Base-by-base conservation (phyloP, 2,888 invertebrate genomes). In the Podabrus alpinus region DNA sequence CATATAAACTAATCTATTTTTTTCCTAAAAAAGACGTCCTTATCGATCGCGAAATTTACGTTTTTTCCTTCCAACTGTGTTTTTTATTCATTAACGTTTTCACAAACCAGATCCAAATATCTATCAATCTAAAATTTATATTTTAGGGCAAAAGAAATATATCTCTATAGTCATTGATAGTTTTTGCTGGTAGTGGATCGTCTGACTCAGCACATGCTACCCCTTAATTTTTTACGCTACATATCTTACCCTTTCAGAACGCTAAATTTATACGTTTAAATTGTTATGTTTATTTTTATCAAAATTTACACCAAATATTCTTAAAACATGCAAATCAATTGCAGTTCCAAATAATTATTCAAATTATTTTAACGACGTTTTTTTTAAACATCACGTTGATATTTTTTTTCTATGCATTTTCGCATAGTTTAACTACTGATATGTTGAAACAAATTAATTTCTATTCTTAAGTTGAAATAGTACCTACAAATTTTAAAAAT, bases 121-220 rank as follows among this genome's bases (percentile, higher is more conserved):
- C 73, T 60, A 73, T 73, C 73, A 73, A 69, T 73, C 68, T 64
- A 19, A 29, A 62, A 61, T 59, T 60, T 64, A 64, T 13, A 59
- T 72, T 70, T 59, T 66, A 24, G 64, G 16, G 45, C 59, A 72
- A 72, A 45, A 70, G 66, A 76, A 76, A 73, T 70, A 64, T 21
- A 71, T 45, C 84, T 84, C 45, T 45, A 45, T 45, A 86, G 86
- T 87, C 86, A 87, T 85, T 84, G 83, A 82, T 84, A 83, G 82
- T 84, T 86, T 85, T 85, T 85, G 79, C 81, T 80, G 80, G 79
- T 83, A 77, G 78, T 77, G 82, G 81, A 68, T 80, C 81, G 81
- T 74, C 86, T 86, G 87, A 87, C 85, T 86, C 87, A 86, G 87
- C 87, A 86, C 83, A 84, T 84, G 84, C 85, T 82, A 84, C 85